phyloP scores from a whole-genome alignment of 2,888 invertebrate species.

The Agrilus biguttatus region DNA sequence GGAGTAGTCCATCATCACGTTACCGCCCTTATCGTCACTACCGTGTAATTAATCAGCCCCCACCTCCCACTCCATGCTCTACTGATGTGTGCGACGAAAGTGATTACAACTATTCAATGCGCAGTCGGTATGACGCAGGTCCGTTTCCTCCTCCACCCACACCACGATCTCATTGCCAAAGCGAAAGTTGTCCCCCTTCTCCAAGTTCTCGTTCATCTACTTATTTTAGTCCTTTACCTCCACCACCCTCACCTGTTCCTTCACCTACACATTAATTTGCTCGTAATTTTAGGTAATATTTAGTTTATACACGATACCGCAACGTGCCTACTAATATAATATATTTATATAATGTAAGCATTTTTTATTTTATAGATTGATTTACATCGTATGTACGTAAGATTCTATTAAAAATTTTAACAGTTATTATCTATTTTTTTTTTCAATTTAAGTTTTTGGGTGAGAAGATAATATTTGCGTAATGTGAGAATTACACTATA shows the following conservation, averaged over 20 bases:
- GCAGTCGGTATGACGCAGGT: conserved; percentile 28
- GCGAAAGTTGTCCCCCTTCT: conserved; percentile 52
- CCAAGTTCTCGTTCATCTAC: conserved; percentile 62
- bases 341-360: no score
- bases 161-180: conserved; percentile 60
- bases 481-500: no score
- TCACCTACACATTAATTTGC: conserved; percentile 36
- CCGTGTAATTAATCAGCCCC: conserved; percentile 64
- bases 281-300: conserved; percentile 6
- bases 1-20: conserved; percentile 41
- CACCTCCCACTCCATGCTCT: conserved; percentile 88
- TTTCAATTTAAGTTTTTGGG: no score
- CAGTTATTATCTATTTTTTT: no score
- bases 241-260: conserved; percentile 74
- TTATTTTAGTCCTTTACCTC: conserved; percentile 68
- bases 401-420: no score
- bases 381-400: no score
- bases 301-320: no score
- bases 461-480: no score
- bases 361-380: no score
- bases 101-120: conserved; percentile 53
- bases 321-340: no score
- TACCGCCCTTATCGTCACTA: conserved; percentile 59
- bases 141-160: conserved; percentile 66
- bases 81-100: conserved; percentile 89